Evolutionary conservation across 2,797 vertebrate species (phyloP).

Genomic region (Thripadectes ignobilis): DNA sequence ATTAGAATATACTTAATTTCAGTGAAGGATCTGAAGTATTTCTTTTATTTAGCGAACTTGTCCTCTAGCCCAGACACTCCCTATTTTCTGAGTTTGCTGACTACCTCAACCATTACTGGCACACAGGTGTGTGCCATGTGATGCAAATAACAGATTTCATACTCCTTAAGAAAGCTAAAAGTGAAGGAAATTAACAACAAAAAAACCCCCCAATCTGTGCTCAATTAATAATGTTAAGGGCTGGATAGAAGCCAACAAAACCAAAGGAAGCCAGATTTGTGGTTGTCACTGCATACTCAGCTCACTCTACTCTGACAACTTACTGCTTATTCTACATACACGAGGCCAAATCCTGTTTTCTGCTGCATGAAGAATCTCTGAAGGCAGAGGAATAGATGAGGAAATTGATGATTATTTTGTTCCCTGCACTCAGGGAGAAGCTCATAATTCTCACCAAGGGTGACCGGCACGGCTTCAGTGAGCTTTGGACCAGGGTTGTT

Average conservation of each 20-base stretch:
- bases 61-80: background rate
- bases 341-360: background rate
- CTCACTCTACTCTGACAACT: constrained; percentile 15
- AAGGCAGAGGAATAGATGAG: background rate
- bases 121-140: constrained; percentile 12
- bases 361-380: background rate
- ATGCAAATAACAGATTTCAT: constrained; percentile 44
- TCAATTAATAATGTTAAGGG: constrained; percentile 50
- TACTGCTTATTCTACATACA: constrained; percentile 1
- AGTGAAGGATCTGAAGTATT: background rate
- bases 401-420: background rate
- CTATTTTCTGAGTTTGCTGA: background rate
- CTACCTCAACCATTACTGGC: background rate
- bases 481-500: background rate
- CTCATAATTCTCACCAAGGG: background rate
- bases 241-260: constrained; percentile 1
- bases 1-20: background rate
- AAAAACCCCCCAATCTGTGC: background rate
- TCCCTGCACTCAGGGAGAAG: background rate
- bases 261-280: constrained; percentile 50
- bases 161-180: constrained; percentile 43
- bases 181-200: constrained; percentile 44
- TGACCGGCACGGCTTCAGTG: rapidly evolving
- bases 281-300: constrained; percentile 8
- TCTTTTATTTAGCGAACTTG: background rate